Evolutionary conservation across 2,797 vertebrate species (phyloP), one percentile per base, ranked within the genome.

Genomic region (Chromis chromis): DNA sequence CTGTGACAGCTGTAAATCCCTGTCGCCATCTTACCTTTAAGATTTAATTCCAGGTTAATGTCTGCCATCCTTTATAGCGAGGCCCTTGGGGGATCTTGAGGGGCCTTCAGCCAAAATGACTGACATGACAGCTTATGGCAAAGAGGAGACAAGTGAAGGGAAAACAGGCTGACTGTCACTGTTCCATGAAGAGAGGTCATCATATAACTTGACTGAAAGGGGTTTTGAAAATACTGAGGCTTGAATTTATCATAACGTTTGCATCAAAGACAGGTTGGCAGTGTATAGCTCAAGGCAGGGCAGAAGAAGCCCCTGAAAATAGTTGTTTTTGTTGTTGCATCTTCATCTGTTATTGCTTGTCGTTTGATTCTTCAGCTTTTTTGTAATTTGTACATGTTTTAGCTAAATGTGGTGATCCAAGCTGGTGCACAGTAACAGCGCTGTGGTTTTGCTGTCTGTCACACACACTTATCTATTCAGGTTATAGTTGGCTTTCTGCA

Each of bases 11-110:
- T 84, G 92, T 92, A 94, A 88, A 90, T 92, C 90, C 76, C 79
- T 89, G 88, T 91, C 87, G 88, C 84, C 60, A 68, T 90, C 93
- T 94, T 93, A 92, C 95, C 93, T 94, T 94, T 88, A 71, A 90
- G 85, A 84, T 94, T 96, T 88, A 95, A 96, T 95, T 96, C 94
- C 92, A 90, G 76, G 75, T 93, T 96, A 95, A 94, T 95, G 91
- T 94, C 90, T 93, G 86, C 92, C 89, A 88, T 83, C 61, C 55
- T 75, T 93, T 88, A 79, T 57, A 82, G 82, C 17, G 22, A 50
- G 85, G 82, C 77, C 88, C 83, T 84, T 77, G 14, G 70, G 91
- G 90, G 78, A 90, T 86, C 39, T 54, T 55, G 66, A 46, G 78
- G 63, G 55, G 62, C 67, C 55, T 68, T 72, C 65, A 58, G 80